Base-by-base conservation (phyloP, 2,888 invertebrate species). In the Noctua fimbriata region DNA sequence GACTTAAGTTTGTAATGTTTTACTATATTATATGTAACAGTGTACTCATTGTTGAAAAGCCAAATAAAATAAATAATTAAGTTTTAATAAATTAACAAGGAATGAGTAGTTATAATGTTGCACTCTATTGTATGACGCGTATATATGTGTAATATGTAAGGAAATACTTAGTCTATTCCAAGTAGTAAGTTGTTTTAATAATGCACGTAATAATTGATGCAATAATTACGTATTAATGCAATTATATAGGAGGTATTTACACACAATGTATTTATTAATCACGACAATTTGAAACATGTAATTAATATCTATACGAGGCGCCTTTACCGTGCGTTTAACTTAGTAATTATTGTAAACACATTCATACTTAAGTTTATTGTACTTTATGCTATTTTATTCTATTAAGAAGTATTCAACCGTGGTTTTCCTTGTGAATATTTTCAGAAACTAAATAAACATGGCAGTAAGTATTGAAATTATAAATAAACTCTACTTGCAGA, bases 321-420 rank as follows among this genome's bases (percentile, higher is more conserved):
- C 85, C 77, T 73, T 82, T 71, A 65, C 32, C 78, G 71, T 52
- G 52, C 12, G 28, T 44, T 36, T 73, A 2, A 63, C 75, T 71
- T 44, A 76, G 75, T 82, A 69, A 71, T 76, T 71, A 60, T 79
- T 71, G 47, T 69, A 65, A 52, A 60, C 65, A 71, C 36, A 79
- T 66, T 63, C 18, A 10, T 32, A 32, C 18, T 10, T 47, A 55
- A 28, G 71, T 77, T 66, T 69, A 36, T 58, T 66, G 76, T 66
- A 55, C 63, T 18, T 21, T 60, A 28, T 47, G 49, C 63, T 67
- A 28, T 49, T 16, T 69, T 66, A 66, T 55, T 55, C 14, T 63
- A 18, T 65, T 52, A 4, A 63, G 18, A 44, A 24, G 18, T 28
- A 21, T 16, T 67, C 6, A 55, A 24, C 7, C 18, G 18, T 24